phyloP scores from a whole-genome alignment of 2,113 vertebrate species.

The Petrocephalus microphthalmus region DNA sequence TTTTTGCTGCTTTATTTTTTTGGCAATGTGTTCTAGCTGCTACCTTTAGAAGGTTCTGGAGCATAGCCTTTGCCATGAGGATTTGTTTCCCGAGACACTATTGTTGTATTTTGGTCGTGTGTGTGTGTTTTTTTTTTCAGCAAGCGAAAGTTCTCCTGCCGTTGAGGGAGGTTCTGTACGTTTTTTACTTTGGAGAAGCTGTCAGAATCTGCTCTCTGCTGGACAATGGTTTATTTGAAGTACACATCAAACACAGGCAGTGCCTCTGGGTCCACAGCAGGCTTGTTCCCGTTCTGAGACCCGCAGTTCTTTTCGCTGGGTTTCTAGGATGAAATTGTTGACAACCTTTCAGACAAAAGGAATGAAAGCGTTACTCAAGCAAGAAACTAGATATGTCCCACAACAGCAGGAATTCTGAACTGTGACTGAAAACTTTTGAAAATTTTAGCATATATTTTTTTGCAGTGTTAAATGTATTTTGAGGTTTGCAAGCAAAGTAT shows the following conservation, averaged over 20 bases:
- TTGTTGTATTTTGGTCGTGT: background rate
- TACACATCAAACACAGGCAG: conserved; percentile 8
- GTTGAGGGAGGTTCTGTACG: background rate
- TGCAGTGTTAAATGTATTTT: background rate
- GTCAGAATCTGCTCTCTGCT: conserved; percentile 13
- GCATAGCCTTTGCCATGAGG: background rate
- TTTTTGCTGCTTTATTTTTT: background rate
- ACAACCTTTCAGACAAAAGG: background rate
- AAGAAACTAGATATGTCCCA: background rate
- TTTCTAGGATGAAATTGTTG: background rate
- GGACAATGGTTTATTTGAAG: conserved; percentile 16
- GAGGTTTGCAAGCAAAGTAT: background rate
- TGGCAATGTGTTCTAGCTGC: background rate
- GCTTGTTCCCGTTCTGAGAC: background rate
- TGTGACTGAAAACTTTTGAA: background rate
- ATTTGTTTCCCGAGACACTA: background rate
- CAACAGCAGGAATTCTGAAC: background rate
- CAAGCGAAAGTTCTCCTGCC: conserved; percentile 10
- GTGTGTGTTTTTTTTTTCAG: background rate
- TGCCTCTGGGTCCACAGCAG: background rate
- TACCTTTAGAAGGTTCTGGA: background rate
- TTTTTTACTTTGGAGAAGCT: conserved; percentile 3
- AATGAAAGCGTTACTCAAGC: background rate
- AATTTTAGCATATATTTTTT: background rate
- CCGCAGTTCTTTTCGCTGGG: background rate